Evolutionary conservation across 2,113 vertebrate species (phyloP).

Genomic region (Phycodurus eques): DNA sequence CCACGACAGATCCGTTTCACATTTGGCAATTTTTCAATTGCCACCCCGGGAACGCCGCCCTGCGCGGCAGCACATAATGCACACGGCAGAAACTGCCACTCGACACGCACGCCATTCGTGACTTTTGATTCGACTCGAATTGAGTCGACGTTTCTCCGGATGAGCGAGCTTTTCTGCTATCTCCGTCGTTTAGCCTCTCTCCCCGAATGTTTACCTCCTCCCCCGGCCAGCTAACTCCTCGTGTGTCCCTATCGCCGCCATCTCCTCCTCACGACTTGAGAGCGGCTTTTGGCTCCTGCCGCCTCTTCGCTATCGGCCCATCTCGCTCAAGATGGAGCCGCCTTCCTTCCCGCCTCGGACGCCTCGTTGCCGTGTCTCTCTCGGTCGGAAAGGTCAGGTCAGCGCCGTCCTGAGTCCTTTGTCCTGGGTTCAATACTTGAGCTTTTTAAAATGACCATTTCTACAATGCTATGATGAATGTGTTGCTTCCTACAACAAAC

Average conservation of each 20-base stretch:
- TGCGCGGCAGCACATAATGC: too few species aligned
- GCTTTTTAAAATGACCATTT: background rate
- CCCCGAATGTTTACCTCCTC: background rate
- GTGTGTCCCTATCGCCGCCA: conserved; percentile 40
- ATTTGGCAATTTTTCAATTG: too few species aligned
- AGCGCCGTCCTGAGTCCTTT: too few species aligned
- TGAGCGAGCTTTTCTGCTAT: background rate
- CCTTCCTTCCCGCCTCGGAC: background rate
- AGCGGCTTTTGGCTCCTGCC: conserved; percentile 42
- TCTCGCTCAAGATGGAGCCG: conserved; percentile 39
- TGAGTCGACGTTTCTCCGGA: background rate
- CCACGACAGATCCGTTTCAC: too few species aligned
- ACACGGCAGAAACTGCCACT: too few species aligned
- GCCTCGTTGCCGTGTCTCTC: too few species aligned
- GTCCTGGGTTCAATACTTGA: background rate
- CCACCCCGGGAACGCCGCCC: too few species aligned
- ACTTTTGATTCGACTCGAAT: background rate
- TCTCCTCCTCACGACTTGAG: conserved; percentile 40
- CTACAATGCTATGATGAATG: background rate
- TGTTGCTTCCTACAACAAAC: background rate
- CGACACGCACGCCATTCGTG: background rate
- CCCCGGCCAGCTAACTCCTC: conserved; percentile 1
- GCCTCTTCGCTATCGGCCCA: conserved; percentile 42
- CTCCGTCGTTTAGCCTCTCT: background rate
- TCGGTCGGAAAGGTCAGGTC: background rate